These are phyloP conservation scores for Cylas formicarius DNA, from an alignment of 1,140 invertebrate species.

Conservation along the genomic window DNA sequence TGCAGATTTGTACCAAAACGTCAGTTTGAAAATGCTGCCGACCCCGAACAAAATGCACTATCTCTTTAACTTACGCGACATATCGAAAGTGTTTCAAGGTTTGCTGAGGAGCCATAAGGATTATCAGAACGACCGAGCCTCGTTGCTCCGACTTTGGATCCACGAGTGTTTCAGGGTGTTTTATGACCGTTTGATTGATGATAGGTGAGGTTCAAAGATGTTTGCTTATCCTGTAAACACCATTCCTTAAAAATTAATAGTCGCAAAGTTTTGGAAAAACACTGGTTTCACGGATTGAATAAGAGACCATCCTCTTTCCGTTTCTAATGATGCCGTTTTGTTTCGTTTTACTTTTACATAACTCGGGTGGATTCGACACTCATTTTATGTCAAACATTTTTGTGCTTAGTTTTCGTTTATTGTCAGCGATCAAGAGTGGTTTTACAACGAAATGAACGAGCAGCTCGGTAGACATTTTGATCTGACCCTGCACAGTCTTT, in stretches of 20 bases:
- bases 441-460: conserved; percentile 60
- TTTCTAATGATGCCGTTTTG: too few species aligned
- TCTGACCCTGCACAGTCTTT: conserved; percentile 69
- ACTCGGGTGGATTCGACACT: too few species aligned
- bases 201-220: too few species aligned
- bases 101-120: conserved; percentile 66
- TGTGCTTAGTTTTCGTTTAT: background rate
- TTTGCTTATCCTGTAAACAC: too few species aligned
- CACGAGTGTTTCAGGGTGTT: conserved; percentile 80
- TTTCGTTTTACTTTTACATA: too few species aligned
- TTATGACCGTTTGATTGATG: conserved; percentile 70
- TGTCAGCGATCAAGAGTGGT: conserved; percentile 66
- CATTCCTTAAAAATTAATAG: too few species aligned
- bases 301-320: too few species aligned
- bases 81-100: conserved; percentile 71
- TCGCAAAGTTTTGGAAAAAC: too few species aligned
- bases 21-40: conserved; percentile 65
- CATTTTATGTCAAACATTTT: too few species aligned
- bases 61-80: conserved; percentile 78
- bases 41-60: conserved; percentile 86
- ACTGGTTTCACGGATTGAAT: too few species aligned
- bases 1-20: conserved; percentile 66
- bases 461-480: conserved; percentile 70
- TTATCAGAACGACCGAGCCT: conserved; percentile 60
- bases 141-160: conserved; percentile 71